Evolutionary conservation across 2,888 invertebrate genomes (phyloP), one percentile per base, ranked within the genome.

Genomic region (Zaprionus bogoriensis): DNA sequence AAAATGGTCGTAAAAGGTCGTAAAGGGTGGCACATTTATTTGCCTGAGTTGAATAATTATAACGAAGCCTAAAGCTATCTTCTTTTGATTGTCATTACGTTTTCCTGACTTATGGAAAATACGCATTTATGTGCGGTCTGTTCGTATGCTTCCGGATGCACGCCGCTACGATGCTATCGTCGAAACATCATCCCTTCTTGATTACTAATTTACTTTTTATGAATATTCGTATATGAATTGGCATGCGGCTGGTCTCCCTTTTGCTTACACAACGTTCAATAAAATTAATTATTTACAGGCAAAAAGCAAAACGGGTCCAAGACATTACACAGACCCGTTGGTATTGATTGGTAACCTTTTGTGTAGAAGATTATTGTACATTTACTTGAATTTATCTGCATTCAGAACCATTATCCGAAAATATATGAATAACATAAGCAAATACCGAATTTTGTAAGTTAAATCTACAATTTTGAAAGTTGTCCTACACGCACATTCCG

Each of bases 1-100:
- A 25, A 66, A 61, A 48, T 68, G 69, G 58, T 63, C 74, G 63
- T 75, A 83, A 80, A 77, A 76, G 60, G 41, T n/a, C 84, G 78
- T 70, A 68, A 74, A 82, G 59, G 57, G n/a, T n/a, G n/a, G 60
- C 64, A 52, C 59, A 69, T 77, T 81, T 74, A 82, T 71, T 57
- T 66, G 75, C 65, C 62, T 63, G 62, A 71, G 42, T 63, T 69
- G 72, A 66, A 67, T 81, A 78, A 74, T 77, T 72, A 77, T 57
- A 58, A 48, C 39, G 22, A 57, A 75, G 72, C 65, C 61, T 65
- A 28, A 10, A 25, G 32, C 23, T 38, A 55, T 12, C 30, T 36
- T 14, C 7, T 4, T 27, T 39, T 41, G 46, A 55, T 64, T 69
- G 59, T 59, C 66, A 59, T 78, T 62, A 61, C 27, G 41, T 27